phyloP scores from a whole-genome alignment of 2,888 invertebrate species.

The Thalpophila matura region DNA sequence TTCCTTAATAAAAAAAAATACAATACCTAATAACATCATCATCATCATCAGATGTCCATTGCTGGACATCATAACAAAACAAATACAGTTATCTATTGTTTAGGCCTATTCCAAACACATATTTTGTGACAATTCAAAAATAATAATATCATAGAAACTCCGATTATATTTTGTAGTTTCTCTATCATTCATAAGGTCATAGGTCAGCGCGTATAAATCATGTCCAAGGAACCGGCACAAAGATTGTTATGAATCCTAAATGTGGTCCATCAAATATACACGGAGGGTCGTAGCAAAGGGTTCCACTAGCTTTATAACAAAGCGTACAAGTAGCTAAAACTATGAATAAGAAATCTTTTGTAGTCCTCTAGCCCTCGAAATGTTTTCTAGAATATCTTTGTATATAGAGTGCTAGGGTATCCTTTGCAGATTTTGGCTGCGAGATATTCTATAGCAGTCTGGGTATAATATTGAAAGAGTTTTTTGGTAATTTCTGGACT shows the following conservation, averaged over 20 bases:
- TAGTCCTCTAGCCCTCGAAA: background rate
- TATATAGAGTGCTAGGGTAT: slow-evolving; percentile 16
- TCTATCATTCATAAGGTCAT: slow-evolving; percentile 23
- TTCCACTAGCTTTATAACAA: slow-evolving; percentile 25
- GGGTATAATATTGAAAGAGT: background rate
- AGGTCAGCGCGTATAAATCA: slow-evolving; percentile 22
- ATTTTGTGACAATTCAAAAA: no score
- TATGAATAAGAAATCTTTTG: slow-evolving; percentile 47
- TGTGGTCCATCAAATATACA: slow-evolving; percentile 48
- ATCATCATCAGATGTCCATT: no score
- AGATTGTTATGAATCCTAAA: slow-evolving; percentile 40
- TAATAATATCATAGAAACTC: background rate
- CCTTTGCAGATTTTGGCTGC: background rate
- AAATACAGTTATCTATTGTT: no score
- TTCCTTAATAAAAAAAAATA: no score
- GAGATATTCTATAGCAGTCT: background rate
- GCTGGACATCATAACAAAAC: no score
- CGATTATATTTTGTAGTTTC: no score
- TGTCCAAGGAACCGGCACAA: slow-evolving; percentile 18
- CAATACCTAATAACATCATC: no score
- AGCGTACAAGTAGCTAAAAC: slow-evolving; percentile 23
- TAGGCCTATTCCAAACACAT: no score
- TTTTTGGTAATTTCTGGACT: background rate
- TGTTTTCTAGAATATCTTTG: background rate
- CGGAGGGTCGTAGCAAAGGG: slow-evolving; percentile 26